Evolutionary conservation across 1,140 invertebrate genomes (phyloP), one percentile per base, ranked within the genome.

Genomic region (Drosophila chauvacae): DNA sequence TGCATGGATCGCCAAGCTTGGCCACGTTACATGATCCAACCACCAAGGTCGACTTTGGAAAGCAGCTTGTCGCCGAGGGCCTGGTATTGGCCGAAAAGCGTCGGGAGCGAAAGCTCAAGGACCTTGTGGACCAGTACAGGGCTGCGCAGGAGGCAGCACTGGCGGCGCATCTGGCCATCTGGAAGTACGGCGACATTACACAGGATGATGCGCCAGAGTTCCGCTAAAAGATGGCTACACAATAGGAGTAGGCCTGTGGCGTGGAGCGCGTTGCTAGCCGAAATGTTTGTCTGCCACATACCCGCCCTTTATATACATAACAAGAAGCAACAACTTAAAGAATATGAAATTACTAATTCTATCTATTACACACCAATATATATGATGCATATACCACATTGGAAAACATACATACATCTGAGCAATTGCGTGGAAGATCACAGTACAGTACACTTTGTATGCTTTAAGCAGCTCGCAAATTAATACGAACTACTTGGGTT

Each of bases 181-280:
- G 98, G 98, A 95, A 96, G 81, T 99, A 99, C 92, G 98, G 98
- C 18, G 98, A 99, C 92, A 97, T 99, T 91, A 97, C 96, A 61
- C 98, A 97, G 78, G 98, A 99, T 86, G 98, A 99, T 93, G 80
- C 91, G 85, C 91, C 91, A 44, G 91, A 92, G 50, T 92, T 92
- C 78, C 91, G 91, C 85, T 92, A 92, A 70, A 64, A 87, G 44
- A 55, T 45, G 77, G 59, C 45, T 44, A 33, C 42, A 53, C 80
- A 75, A 72, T 44, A 80, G 77, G 76, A 84, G 81, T 84, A 84
- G 81, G 81, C 73, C 62, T 69, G 81, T 56, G 68, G 81, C 82
- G 81, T 81, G 56, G 80, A 65, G 78, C 64, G 70, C 87, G 80
- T 66, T 70, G 73, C 72, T 65, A 62, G 83, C 80, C 85, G 83